phyloP scores from a whole-genome alignment of 2,888 invertebrate genomes.

The Sarcophaga variegata region DNA sequence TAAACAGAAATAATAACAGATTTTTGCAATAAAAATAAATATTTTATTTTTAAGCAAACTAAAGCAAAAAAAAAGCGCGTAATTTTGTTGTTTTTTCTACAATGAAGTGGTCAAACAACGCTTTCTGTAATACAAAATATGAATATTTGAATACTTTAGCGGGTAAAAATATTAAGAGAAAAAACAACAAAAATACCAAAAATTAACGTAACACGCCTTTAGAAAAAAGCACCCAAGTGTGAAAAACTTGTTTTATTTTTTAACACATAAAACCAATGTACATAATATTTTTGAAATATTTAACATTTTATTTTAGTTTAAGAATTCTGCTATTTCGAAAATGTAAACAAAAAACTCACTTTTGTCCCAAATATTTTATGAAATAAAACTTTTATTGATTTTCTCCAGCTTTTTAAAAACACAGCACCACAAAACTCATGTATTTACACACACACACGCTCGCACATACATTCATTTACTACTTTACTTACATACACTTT shows the following conservation, averaged over 20 bases:
- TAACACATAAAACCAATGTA: background rate
- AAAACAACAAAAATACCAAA: constrained; percentile 16
- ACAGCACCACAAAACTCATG: background rate
- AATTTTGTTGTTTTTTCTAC: constrained; percentile 55
- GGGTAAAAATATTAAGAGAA: constrained; percentile 34
- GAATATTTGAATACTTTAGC: constrained; percentile 47
- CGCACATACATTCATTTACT: background rate
- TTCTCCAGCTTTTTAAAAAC: constrained; percentile 47
- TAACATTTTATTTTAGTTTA: background rate
- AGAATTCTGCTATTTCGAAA: background rate
- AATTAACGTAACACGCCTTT: constrained; percentile 63
- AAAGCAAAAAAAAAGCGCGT: constrained; percentile 73
- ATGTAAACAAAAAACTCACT: constrained; percentile 27
- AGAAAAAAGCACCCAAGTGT: constrained; percentile 64
- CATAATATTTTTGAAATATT: background rate
- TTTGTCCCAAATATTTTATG: constrained; percentile 39
- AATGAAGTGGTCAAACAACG: constrained; percentile 77
- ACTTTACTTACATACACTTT: background rate
- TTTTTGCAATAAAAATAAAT: background rate
- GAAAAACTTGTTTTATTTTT: constrained; percentile 65
- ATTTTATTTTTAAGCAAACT: background rate
- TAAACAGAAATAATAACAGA: background rate
- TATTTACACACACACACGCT: constrained; percentile 2
- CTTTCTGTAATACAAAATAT: constrained; percentile 28
- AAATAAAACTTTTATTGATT: constrained; percentile 62